Percentiles rank a stretch among this genome's conserved stretches.
These are phyloP conservation scores for Melanostigma gelatinosum DNA, from an alignment of 2,113 vertebrate genomes.

Conservation along the genomic window DNA sequence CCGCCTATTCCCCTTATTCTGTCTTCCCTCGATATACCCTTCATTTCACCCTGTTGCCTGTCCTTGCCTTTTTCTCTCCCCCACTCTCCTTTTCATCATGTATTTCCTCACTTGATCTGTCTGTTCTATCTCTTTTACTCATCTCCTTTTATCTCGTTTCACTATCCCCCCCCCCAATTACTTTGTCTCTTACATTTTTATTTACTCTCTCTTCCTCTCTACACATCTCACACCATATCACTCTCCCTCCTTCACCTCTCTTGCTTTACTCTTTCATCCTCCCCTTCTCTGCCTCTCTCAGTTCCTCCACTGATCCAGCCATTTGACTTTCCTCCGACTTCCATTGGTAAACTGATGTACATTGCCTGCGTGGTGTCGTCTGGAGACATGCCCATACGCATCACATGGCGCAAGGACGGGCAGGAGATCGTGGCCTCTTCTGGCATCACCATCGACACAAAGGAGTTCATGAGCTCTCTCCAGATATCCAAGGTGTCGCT, in stretches of 20 bases:
- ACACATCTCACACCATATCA: background rate
- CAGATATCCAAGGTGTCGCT: slow-evolving; percentile 98
- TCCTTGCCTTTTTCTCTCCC: slow-evolving; percentile 42
- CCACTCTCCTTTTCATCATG: slow-evolving; percentile 20
- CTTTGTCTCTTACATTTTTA: slow-evolving; percentile 24
- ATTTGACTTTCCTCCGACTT: slow-evolving; percentile 97
- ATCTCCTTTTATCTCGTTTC: slow-evolving; percentile 24
- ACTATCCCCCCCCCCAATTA: slow-evolving; percentile 1
- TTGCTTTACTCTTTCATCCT: slow-evolving; percentile 2
- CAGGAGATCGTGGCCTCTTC: slow-evolving; percentile 96
- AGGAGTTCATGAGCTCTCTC: slow-evolving; percentile 99
- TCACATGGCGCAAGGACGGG: slow-evolving; percentile 98
- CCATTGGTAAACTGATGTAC: slow-evolving; percentile 98
- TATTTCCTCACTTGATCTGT: slow-evolving; percentile 35
- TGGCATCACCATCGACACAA: slow-evolving; percentile 97
- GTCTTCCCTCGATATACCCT: slow-evolving; percentile 34
- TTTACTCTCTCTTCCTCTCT: slow-evolving; percentile 10
- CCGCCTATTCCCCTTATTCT: slow-evolving; percentile 36
- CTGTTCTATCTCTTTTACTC: slow-evolving; percentile 17
- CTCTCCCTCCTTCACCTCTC: slow-evolving; percentile 2
- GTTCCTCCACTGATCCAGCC: slow-evolving; percentile 98
- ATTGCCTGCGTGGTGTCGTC: slow-evolving; percentile 98
- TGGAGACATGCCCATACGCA: slow-evolving; percentile 98
- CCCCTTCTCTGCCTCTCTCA: slow-evolving; percentile 61
- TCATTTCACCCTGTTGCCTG: slow-evolving; percentile 58